Percentiles rank a stretch among this genome's conserved stretches.
These are phyloP conservation scores for Phalacrocorax carbo DNA, from an alignment of 2,113 vertebrate genomes.

Conservation along the genomic window DNA sequence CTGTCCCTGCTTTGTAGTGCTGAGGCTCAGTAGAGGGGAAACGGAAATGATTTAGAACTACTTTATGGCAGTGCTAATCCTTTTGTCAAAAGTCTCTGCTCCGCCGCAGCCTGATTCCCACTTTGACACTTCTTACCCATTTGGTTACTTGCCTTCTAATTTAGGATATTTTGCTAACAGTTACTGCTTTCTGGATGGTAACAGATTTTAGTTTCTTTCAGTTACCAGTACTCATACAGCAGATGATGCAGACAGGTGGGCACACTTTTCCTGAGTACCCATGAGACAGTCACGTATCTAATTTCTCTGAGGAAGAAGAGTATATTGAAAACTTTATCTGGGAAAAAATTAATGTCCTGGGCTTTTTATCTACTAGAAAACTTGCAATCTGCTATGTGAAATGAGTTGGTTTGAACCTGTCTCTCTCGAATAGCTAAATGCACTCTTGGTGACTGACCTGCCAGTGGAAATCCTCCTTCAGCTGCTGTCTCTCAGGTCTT, in stretches of 20 bases:
- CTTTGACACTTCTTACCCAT: not conserved
- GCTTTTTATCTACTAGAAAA: not conserved
- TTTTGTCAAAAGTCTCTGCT: not conserved
- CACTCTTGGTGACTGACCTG: not conserved
- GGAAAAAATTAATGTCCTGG: not conserved
- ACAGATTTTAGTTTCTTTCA: not conserved
- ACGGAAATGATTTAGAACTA: not conserved
- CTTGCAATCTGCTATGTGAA: not conserved
- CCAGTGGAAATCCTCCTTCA: not conserved
- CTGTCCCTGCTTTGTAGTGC: not conserved
- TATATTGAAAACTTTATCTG: not conserved
- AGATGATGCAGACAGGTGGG: not conserved
- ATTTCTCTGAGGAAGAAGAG: not conserved
- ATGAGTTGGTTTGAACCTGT: not conserved
- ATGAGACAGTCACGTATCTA: fast-evolving
- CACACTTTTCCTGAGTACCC: not conserved
- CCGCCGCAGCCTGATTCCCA: not conserved
- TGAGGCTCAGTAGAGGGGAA: not conserved
- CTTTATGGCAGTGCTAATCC: not conserved
- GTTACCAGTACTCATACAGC: not conserved
- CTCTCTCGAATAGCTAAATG: not conserved
- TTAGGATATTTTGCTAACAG: not conserved
- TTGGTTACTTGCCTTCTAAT: not conserved
- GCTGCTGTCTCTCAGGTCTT: not conserved
- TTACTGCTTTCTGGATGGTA: not conserved